Evolutionary conservation across 2,888 invertebrate species (phyloP), one percentile per base, ranked within the genome.

Genomic region (Caenorhabditis sp.): DNA sequence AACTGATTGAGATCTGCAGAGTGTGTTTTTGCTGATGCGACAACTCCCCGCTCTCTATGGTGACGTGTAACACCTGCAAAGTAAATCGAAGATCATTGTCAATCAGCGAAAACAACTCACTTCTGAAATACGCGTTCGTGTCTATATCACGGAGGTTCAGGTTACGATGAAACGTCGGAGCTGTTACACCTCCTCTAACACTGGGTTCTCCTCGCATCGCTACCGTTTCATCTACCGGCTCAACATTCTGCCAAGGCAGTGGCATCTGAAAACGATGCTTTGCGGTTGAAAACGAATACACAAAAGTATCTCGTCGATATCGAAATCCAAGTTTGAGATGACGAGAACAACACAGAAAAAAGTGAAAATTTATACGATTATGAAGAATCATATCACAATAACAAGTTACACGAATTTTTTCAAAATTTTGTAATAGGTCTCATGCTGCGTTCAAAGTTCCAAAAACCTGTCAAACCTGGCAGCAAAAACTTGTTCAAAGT

Each of bases 261-360:
- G 69, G 35, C 69, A 69, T 69, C 49, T 56, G 31, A 1, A 49
- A 68, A 28, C 4, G 12, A 31, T 31, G 38, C 38, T 38, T 38
- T 10, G 2, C 12, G 38, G 38, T 10, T 38, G 31, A 31, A 38
- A 38, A 38, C 38, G 38, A 12, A 6, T 12, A 38, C 12, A 6
- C 4, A 31, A 31, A 31, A 31, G 7, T 31, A 31, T 31, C 7
- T 6, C 7, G 7, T 7, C 7, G 31, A 31, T 6, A 31, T 31
- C 31, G 31, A 31, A 4, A 31, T 6, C 2, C 8, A 38, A 10
- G 38, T 10, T 38, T 38, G 6, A 38, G 38, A 38, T 7, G 10
- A 38, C 38, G 38, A 49, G 19, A 49, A 10, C 28, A 56, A 4
- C 8, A 56, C 24, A 0, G 0, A 44, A 58, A 41, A 10, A 26